Evolutionary conservation across 2,797 vertebrate genomes (phyloP), one percentile per base, ranked within the genome.

Genomic region (Oreonectes daqikongensis): DNA sequence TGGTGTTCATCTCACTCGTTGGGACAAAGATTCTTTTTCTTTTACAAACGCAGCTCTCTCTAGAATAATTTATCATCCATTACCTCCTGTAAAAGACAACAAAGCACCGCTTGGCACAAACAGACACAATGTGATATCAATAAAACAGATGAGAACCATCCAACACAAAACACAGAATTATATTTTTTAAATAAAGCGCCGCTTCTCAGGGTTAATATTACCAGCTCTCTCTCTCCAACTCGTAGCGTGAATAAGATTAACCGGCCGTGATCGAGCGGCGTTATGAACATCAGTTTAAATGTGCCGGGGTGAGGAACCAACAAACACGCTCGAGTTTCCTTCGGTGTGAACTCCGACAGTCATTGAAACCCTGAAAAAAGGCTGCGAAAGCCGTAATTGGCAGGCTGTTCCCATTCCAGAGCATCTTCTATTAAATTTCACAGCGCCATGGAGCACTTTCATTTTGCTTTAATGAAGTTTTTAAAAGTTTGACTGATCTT

Each of bases 391-490:
- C 89, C 85, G 81, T 90, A 90, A 93, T 88, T 90, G 89, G 91
- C 88, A 90, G 90, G 87, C 89, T 88, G 90, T 86, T 88, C 86
- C 85, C 84, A 86, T 89, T 86, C 87, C 86, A 81, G 87, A 90
- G 90, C 89, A 87, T 89, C 77, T 90, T 90, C 87, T 82, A 90
- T 91, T 92, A 89, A 88, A 91, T 92, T 91, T 89, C 88, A 89
- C 84, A 86, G 88, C 84, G 85, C 85, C 64, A 83, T 83, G 79
- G 90, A 92, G 89, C 88, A 87, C 88, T 91, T 91, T 92, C 88
- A 90, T 92, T 92, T 90, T 87, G 86, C 88, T 92, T 92, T 92
- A 92, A 94, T 93, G 89, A 92, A 90, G 91, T 92, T 93, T 92
- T 90, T 89, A 90, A 81, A 94, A 92, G 88, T 92, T 90, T 84